Conservation (phyloP, 2,888 invertebrate species). For the Stenurella melanura region DNA sequence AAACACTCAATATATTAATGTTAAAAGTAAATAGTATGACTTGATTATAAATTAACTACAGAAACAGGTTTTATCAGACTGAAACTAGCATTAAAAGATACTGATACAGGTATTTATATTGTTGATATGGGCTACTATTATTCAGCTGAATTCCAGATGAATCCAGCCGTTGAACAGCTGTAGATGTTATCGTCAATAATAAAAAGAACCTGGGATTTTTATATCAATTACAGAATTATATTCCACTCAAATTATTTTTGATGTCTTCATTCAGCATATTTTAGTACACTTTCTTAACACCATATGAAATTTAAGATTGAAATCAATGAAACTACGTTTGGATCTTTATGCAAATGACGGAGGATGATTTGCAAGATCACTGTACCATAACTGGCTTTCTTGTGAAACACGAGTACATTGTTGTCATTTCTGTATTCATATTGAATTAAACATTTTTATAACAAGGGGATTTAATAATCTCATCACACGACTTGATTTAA, state of each 20-base stretch:
- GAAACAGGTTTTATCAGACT: slow-evolving; percentile 41
- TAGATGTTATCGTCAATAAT: slow-evolving; percentile 36
- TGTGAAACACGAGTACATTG: slow-evolving; percentile 29
- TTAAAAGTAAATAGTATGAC: slow-evolving; percentile 17
- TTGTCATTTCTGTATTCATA: slow-evolving; percentile 34
- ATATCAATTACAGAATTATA: slow-evolving; percentile 39
- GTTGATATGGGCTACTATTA: slow-evolving; percentile 42
- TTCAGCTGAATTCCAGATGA: slow-evolving; percentile 37
- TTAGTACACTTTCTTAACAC: slow-evolving; percentile 29
- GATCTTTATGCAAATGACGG: slow-evolving; percentile 35
- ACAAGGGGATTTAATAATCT: slow-evolving; percentile 32
- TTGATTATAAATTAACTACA: slow-evolving; percentile 30
- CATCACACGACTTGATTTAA: slow-evolving; percentile 36
- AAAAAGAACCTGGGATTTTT: slow-evolving; percentile 21
- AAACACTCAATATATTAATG: slow-evolving; percentile 32
- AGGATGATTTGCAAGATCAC: slow-evolving; percentile 36
- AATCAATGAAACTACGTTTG: slow-evolving; percentile 30
- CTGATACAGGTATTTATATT: slow-evolving; percentile 44
- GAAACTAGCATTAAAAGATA: slow-evolving; percentile 42
- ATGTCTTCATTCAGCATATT: slow-evolving; percentile 37
- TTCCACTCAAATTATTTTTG: slow-evolving; percentile 40
- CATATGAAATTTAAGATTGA: slow-evolving; percentile 26
- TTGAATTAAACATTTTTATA: slow-evolving; percentile 36
- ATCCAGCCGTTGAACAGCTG: slow-evolving; percentile 39
- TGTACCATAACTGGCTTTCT: slow-evolving; percentile 38